A percentile compares a stretch with the other conserved stretches of the same genome.
Evolutionary conservation across 1,140 invertebrate genomes (phyloP).

Genomic region (Anastrepha ludens): DNA sequence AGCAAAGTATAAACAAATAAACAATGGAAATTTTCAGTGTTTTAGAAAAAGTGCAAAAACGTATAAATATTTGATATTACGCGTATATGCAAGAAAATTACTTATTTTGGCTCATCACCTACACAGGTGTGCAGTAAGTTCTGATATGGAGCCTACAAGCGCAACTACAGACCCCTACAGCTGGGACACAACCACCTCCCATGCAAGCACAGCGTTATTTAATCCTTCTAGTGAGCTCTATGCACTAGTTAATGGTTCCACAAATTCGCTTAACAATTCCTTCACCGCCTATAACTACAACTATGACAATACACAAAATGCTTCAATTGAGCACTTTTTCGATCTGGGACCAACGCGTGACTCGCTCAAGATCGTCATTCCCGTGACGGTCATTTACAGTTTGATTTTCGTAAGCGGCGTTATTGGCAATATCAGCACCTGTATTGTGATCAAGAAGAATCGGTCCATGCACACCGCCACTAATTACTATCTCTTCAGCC

Average conservation of each 20-base stretch:
- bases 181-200: slow-evolving; percentile 58
- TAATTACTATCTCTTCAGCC: slow-evolving; percentile 94
- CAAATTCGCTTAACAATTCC: background rate
- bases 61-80: background rate
- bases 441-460: slow-evolving; percentile 92
- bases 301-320: background rate
- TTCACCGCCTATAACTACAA: background rate
- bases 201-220: slow-evolving; percentile 62
- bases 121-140: no score
- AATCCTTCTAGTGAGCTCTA: background rate
- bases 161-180: slow-evolving; percentile 55
- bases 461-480: slow-evolving; percentile 95
- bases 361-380: slow-evolving; percentile 83
- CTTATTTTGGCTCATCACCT: background rate
- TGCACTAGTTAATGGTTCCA: background rate
- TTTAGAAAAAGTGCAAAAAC: background rate
- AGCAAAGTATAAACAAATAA: slow-evolving; percentile 34
- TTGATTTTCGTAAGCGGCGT: slow-evolving; percentile 90
- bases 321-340: slow-evolving; percentile 3
- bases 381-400: slow-evolving; percentile 87
- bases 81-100: background rate
- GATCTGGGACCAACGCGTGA: slow-evolving; percentile 75
- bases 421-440: slow-evolving; percentile 93
- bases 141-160: background rate
- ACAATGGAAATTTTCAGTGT: slow-evolving; percentile 11